phyloP scores from a whole-genome alignment of 2,797 vertebrate genomes.

The Muscicapa striata region DNA sequence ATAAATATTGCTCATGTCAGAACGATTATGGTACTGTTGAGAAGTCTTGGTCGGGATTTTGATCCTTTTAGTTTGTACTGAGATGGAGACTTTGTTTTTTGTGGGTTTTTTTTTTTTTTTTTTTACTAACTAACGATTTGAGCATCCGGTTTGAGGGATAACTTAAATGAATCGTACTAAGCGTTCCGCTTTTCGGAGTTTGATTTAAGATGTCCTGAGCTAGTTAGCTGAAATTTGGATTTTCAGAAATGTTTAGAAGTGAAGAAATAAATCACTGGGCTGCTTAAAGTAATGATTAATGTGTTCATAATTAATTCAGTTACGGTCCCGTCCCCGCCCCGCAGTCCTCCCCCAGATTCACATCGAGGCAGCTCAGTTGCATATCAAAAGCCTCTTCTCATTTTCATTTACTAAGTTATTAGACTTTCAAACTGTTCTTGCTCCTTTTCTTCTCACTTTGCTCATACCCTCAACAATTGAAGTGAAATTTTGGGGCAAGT shows the following conservation, averaged over 20 bases:
- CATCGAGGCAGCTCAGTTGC: neutral
- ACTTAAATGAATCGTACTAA: neutral
- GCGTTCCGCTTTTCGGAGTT: neutral
- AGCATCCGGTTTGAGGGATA: neutral
- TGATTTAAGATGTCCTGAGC: neutral
- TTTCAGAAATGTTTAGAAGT: neutral
- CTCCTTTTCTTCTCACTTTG: neutral
- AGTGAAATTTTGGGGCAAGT: neutral
- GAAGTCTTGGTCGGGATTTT: neutral
- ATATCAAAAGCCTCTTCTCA: constrained; percentile 5
- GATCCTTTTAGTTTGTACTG: neutral
- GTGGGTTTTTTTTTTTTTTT: neutral
- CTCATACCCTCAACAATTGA: neutral
- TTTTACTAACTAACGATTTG: neutral
- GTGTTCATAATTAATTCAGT: neutral
- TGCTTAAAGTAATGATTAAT: neutral
- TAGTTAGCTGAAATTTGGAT: neutral
- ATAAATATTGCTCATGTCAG: neutral
- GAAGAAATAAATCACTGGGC: neutral
- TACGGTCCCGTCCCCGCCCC: neutral
- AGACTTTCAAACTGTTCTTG: neutral
- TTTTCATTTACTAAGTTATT: neutral
- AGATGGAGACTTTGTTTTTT: neutral
- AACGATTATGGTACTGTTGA: neutral
- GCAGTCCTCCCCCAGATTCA: neutral